Evolutionary conservation across 1,140 invertebrate species (phyloP).

Genomic region (Argopecten irradians): DNA sequence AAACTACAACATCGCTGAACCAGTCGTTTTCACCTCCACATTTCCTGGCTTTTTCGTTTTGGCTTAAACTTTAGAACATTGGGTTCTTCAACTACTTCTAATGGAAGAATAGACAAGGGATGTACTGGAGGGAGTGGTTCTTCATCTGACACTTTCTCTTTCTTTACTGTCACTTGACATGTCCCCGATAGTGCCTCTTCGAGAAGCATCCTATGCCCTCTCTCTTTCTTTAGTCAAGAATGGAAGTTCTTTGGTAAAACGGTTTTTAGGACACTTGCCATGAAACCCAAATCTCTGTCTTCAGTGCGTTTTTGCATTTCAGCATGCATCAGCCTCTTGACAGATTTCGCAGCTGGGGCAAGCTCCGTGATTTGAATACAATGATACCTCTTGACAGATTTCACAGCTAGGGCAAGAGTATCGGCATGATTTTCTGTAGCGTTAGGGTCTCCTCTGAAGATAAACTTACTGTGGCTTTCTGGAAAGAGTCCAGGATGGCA

Average conservation of each 20-base stretch:
- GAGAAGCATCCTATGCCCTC: background rate
- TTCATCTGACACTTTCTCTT: background rate
- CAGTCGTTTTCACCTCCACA: background rate
- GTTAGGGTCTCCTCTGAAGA: background rate
- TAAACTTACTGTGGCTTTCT: background rate
- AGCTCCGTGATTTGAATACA: background rate
- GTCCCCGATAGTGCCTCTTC: background rate
- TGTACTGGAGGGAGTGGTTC: background rate
- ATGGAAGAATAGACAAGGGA: background rate
- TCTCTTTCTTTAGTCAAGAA: background rate
- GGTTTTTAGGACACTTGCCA: background rate
- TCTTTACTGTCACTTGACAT: background rate
- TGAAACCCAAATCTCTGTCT: background rate
- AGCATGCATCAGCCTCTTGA: background rate
- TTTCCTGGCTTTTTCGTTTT: background rate
- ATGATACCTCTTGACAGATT: background rate
- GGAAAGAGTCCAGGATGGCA: background rate
- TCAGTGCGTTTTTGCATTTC: slow-evolving; percentile 13
- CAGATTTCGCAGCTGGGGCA: background rate
- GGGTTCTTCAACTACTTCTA: background rate
- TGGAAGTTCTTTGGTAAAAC: background rate
- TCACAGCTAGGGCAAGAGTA: too few relatives aligned
- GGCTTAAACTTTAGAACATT: background rate
- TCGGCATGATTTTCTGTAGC: slow-evolving; percentile 6
- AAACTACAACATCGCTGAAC: background rate